phyloP scores from a whole-genome alignment of 2,888 invertebrate genomes.

The Nephrotoma appendiculata region DNA sequence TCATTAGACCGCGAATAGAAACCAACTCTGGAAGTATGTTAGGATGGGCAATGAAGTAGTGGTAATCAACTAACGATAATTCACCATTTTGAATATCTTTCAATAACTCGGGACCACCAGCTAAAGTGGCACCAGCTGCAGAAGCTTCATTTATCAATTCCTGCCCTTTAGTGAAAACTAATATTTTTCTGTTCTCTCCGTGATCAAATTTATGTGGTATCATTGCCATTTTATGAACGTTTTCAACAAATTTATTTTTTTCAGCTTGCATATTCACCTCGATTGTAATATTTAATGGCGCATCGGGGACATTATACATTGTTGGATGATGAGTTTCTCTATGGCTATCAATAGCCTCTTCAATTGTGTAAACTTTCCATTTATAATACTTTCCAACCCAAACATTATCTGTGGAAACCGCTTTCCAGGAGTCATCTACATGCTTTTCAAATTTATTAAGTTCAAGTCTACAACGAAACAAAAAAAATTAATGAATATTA shows the following conservation, averaged over 20 bases:
- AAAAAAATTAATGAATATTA: constrained; percentile 11
- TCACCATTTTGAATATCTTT: constrained; percentile 65
- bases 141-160: constrained; percentile 36
- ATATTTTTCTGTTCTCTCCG: constrained; percentile 48
- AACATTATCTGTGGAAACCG: constrained; percentile 48
- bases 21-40: constrained; percentile 65
- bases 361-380: constrained; percentile 47
- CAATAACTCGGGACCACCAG: constrained; percentile 58
- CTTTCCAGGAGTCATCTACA: constrained; percentile 41
- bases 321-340: constrained; percentile 71
- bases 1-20: constrained; percentile 61
- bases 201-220: constrained; percentile 57
- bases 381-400: constrained; percentile 40
- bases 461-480: constrained; percentile 24
- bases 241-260: constrained; percentile 49
- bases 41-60: constrained; percentile 62
- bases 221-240: constrained; percentile 48
- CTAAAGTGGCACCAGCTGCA: constrained; percentile 56
- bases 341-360: constrained; percentile 63
- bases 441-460: constrained; percentile 36
- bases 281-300: constrained; percentile 50
- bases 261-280: constrained; percentile 62
- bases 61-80: constrained; percentile 50
- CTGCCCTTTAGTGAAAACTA: constrained; percentile 60
- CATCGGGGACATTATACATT: constrained; percentile 62